Evolutionary conservation across 1,140 invertebrate genomes (phyloP).

Genomic region (Telenomus remus): DNA sequence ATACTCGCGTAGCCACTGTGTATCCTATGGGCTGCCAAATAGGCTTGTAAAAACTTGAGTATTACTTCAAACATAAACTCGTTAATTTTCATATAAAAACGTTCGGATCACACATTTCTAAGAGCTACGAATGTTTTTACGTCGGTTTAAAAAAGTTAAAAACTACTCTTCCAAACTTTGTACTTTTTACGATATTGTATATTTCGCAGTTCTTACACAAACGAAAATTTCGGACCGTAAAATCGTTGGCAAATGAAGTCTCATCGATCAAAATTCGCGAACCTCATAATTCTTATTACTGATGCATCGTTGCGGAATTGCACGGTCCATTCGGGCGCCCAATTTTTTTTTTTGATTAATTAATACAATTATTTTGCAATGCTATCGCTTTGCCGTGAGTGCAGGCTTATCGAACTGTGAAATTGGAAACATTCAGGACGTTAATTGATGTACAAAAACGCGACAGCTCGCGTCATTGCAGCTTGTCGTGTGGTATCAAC

Average conservation of each 20-base stretch:
- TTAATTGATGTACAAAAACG: constrained; percentile 47
- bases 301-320: not conserved
- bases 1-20: not conserved
- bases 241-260: too few relatives aligned
- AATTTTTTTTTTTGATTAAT: constrained; percentile 38
- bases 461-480: constrained; percentile 20
- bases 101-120: too few relatives aligned
- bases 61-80: too few relatives aligned
- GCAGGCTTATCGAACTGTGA: constrained; percentile 26
- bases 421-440: constrained; percentile 40
- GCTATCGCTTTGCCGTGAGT: constrained; percentile 6
- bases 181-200: too few relatives aligned
- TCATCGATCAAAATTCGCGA: too few relatives aligned
- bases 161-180: too few relatives aligned
- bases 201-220: too few relatives aligned
- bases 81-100: not conserved
- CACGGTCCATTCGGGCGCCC: constrained; percentile 5
- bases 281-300: constrained; percentile 9
- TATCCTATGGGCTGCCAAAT: not conserved
- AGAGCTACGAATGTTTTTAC: too few relatives aligned
- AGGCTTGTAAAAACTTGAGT: not conserved
- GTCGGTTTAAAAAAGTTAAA: too few relatives aligned
- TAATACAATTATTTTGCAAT: constrained; percentile 27
- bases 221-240: too few relatives aligned
- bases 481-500: constrained; percentile 9